phyloP scores from a whole-genome alignment of 1,140 invertebrate species.

The Mizuhopecten yessoensis region DNA sequence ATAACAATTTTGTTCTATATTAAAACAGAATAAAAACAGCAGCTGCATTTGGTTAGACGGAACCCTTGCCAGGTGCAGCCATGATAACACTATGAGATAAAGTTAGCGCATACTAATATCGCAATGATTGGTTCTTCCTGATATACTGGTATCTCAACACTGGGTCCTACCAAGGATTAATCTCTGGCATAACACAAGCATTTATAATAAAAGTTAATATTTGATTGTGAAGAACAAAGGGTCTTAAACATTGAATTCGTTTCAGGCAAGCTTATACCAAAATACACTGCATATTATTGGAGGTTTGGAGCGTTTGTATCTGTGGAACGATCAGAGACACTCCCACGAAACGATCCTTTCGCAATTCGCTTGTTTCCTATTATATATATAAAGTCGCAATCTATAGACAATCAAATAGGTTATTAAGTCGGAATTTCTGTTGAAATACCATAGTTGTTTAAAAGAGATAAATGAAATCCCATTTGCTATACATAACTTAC shows the following conservation, averaged over 20 bases:
- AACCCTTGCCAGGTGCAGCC: neutral
- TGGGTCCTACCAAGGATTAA: neutral
- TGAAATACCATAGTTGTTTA: too few relatives aligned
- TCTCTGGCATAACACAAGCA: neutral
- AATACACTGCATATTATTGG: neutral
- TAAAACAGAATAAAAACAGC: neutral
- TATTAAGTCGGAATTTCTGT: neutral
- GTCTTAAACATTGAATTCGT: neutral
- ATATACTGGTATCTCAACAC: neutral
- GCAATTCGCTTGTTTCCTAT: neutral
- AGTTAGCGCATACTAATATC: neutral
- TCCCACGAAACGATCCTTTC: too few relatives aligned
- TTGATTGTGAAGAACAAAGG: neutral
- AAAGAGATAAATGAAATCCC: too few relatives aligned
- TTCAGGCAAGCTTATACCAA: neutral
- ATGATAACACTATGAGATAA: neutral
- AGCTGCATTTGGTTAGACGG: neutral
- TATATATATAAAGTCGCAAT: neutral
- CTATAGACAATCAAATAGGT: neutral
- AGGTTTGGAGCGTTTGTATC: neutral
- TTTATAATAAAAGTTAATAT: neutral
- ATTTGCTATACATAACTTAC: too few relatives aligned
- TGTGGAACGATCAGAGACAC: neutral
- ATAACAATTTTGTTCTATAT: neutral
- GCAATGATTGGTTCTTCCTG: neutral